These are phyloP conservation scores for Tadarida brasiliensis DNA, from an alignment of 2,797 vertebrate genomes.

Conservation along the genomic window DNA sequence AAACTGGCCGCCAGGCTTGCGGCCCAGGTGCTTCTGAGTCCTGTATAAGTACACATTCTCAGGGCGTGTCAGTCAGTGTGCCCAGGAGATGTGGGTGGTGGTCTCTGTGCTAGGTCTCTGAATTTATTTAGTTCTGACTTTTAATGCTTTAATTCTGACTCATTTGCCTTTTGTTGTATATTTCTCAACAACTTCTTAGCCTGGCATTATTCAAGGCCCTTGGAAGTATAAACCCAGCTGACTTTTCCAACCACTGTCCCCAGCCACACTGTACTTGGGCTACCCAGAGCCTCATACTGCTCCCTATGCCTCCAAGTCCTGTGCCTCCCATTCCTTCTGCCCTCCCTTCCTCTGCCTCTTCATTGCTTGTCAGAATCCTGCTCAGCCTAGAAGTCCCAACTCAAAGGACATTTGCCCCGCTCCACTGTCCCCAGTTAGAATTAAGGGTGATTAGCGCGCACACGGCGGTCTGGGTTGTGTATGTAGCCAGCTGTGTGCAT, in stretches of 20 bases:
- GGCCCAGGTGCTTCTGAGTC: background rate
- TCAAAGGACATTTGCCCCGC: background rate
- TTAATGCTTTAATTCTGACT: background rate
- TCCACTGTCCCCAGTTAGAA: background rate
- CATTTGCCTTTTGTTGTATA: background rate
- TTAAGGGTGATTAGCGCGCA: too few species aligned
- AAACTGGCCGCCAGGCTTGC: background rate
- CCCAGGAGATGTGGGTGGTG: background rate
- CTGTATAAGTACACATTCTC: background rate
- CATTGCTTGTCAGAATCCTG: background rate
- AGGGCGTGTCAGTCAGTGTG: background rate
- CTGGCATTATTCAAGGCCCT: background rate
- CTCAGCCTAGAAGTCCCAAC: background rate
- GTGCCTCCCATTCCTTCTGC: background rate
- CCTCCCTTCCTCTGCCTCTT: background rate
- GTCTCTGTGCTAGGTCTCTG: background rate
- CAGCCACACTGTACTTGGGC: background rate
- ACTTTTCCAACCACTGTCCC: background rate
- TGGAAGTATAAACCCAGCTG: background rate
- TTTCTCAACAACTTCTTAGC: constrained; percentile 3
- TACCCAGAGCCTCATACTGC: background rate
- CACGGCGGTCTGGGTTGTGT: background rate
- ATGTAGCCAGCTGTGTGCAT: background rate
- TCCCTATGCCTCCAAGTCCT: background rate
- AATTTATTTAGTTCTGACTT: background rate